Conservation (phyloP, 2,888 invertebrate genomes). For the Heliconius cydno region DNA sequence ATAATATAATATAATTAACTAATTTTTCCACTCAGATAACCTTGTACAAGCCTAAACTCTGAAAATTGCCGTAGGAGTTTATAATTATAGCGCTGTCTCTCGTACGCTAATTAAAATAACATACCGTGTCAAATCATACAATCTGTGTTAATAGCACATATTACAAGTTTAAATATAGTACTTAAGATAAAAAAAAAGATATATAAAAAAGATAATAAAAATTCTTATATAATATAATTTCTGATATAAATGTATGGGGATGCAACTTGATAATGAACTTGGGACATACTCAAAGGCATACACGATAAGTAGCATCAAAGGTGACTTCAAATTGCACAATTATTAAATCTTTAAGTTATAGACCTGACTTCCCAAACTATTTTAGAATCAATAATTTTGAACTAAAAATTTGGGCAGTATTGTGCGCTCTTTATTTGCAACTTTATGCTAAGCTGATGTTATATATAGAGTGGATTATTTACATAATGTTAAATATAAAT, state of each 20-base stretch:
- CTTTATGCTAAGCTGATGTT: too few relatives aligned
- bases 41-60: slow-evolving; percentile 26
- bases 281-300: too few relatives aligned
- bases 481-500: too few relatives aligned
- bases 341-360: too few relatives aligned
- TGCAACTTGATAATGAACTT: background rate
- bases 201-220: too few relatives aligned
- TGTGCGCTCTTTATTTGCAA: too few relatives aligned
- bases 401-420: too few relatives aligned
- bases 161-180: background rate
- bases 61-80: slow-evolving; percentile 35
- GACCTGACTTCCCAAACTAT: too few relatives aligned
- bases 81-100: slow-evolving; percentile 37
- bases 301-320: background rate
- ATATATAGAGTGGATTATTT: too few relatives aligned
- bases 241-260: background rate
- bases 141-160: slow-evolving; percentile 27
- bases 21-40: slow-evolving; percentile 1
- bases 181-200: background rate
- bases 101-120: slow-evolving; percentile 36
- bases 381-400: too few relatives aligned
- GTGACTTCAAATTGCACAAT: background rate
- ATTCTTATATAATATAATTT: background rate
- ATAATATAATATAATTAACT: slow-evolving; percentile 1
- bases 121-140: slow-evolving; percentile 31